Evolutionary conservation across 2,113 vertebrate species (phyloP).

Genomic region (Glaucidium brasilianum): DNA sequence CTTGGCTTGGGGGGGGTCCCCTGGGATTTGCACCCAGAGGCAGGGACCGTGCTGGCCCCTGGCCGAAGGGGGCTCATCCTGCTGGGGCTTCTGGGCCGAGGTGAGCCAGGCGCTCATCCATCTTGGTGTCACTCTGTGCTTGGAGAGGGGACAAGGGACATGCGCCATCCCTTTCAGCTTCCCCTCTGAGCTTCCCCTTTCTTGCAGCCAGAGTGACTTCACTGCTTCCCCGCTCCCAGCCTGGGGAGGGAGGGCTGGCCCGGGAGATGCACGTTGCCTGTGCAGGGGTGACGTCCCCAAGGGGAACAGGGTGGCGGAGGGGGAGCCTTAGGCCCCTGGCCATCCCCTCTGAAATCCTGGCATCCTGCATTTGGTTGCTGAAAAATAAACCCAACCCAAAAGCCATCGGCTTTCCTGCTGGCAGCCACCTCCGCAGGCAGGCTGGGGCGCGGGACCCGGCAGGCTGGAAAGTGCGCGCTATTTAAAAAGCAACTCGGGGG

Average conservation of each 20-base stretch:
- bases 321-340: not conserved
- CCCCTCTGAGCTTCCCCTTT: conserved; percentile 48
- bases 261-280: accelerated
- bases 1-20: not conserved
- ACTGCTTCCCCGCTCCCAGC: not conserved
- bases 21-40: not conserved
- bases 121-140: not conserved
- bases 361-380: not conserved
- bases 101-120: accelerated
- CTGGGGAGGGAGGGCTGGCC: not conserved
- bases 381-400: not conserved
- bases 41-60: accelerated
- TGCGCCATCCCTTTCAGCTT: not conserved
- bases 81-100: accelerated
- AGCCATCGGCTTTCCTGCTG: not conserved
- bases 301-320: not conserved
- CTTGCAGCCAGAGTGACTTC: not conserved
- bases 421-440: accelerated
- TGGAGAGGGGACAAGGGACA: not conserved
- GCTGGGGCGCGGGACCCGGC: not conserved
- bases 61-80: not conserved
- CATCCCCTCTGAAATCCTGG: not conserved
- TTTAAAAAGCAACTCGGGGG: not conserved
- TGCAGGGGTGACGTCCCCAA: accelerated
- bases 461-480: not conserved